Base-by-base conservation (phyloP, 2,888 invertebrate species). In the Temnothorax rugatulus region DNA sequence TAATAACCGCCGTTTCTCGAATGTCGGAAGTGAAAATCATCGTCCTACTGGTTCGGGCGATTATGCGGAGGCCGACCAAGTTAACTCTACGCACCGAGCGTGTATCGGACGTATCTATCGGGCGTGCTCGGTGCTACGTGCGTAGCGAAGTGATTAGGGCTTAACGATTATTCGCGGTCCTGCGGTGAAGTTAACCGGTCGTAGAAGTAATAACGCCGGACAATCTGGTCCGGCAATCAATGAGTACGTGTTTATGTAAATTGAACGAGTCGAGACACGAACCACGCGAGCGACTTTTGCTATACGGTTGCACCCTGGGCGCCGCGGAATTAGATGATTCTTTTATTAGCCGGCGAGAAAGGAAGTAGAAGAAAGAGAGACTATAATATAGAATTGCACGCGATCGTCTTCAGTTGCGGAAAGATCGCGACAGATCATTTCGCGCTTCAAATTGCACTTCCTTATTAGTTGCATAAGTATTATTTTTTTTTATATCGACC, bases 221-320 rank as follows among this genome's bases (percentile, higher is more conserved):
- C 90, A 93, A 93, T 93, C 93, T 91, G 91, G 91, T 87, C 89
- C 86, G 89, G 92, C 92, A 93, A 94, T 93, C 93, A 93, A 93
- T 92, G 93, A 93, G 93, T 92, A 91, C 93, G 92, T 93, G 93
- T 94, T 93, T 93, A 93, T 94, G 93, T 91, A 93, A 94, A 94
- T 94, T 85, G 91, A 91, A 93, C 93, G 92, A 92, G 93, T 84
- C 91, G 88, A 87, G 91, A 91, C 90, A 92, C 90, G 91, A 91
- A 91, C 90, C 90, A 91, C 91, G 92, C 92, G 89, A 92, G 87
- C 86, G 88, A 88, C 86, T 91, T 88, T 91, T 91, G 90, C 87
- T 85, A 87, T 77, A 82, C 86, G 57, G 74, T 74, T 85, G 84
- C 83, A 87, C 86, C 69, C 87, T 66, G 63, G 83, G 88, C 75